These are phyloP conservation scores for Calcarius ornatus DNA, from an alignment of 2,113 vertebrate genomes.

Conservation along the genomic window DNA sequence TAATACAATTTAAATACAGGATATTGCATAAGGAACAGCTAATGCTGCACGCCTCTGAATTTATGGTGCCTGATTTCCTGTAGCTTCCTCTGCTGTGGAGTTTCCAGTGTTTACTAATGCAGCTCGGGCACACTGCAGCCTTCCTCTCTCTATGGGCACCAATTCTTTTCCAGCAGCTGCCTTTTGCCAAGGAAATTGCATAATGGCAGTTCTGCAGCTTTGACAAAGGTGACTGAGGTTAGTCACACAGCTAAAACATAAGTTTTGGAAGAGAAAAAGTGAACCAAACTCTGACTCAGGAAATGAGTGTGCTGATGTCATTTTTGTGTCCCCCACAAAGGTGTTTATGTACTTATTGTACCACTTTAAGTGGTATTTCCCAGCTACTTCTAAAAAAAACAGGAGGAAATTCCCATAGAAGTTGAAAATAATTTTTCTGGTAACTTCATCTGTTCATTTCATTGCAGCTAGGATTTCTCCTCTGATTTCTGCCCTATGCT, in stretches of 20 bases:
- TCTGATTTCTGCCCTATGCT: background rate
- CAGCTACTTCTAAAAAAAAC: background rate
- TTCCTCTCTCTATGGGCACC: background rate
- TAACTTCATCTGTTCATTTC: background rate
- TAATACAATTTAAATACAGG: constrained; percentile 28
- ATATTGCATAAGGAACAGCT: constrained; percentile 25
- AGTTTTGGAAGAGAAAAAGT: background rate
- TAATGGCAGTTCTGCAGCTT: background rate
- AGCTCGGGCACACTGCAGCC: background rate
- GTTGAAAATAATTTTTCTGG: background rate
- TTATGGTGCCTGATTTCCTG: constrained; percentile 30
- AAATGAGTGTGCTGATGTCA: background rate
- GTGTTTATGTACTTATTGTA: background rate
- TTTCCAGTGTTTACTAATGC: background rate
- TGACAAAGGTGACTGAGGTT: background rate
- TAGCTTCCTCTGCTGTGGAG: background rate
- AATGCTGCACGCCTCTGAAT: background rate
- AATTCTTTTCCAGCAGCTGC: background rate
- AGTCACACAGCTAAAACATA: background rate
- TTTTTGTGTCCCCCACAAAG: background rate
- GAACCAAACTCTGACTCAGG: background rate
- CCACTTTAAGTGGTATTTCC: background rate
- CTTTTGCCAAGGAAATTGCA: background rate
- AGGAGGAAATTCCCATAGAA: background rate
- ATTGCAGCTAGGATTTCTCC: background rate